Evolutionary conservation across 1,140 invertebrate genomes (phyloP).

Genomic region (Cryptotermes secundus): DNA sequence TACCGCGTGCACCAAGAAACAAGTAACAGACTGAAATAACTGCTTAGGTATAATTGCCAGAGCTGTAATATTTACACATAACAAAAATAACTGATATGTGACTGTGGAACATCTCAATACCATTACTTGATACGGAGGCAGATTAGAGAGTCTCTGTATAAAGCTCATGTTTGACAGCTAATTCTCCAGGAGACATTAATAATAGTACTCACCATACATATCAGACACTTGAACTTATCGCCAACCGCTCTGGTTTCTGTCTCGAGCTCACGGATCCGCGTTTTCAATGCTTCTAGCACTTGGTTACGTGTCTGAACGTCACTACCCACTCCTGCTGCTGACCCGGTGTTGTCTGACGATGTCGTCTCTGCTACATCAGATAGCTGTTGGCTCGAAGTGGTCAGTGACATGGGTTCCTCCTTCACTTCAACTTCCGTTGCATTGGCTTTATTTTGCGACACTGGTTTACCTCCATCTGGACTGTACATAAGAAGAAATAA

Average conservation of each 20-base stretch:
- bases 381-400: neutral
- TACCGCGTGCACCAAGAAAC: no score
- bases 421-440: neutral
- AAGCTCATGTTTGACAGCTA: no score
- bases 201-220: constrained; percentile 78
- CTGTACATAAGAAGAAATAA: neutral
- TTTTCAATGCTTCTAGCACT: constrained; percentile 72
- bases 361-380: neutral
- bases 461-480: neutral
- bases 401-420: neutral
- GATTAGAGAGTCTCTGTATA: no score
- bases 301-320: constrained; percentile 49
- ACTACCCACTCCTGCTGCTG: neutral
- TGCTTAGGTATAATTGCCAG: no score
- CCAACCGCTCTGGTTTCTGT: constrained; percentile 48
- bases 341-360: neutral
- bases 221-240: constrained; percentile 76
- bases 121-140: no score
- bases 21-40: no score
- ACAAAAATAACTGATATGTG: no score
- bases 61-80: no score
- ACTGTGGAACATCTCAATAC: no score
- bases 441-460: neutral
- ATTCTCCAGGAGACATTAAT: no score
- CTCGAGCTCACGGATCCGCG: constrained; percentile 68